Evolutionary conservation across 2,888 invertebrate species (phyloP), one percentile per base, ranked within the genome.

Genomic region (Colostygia pectinataria): DNA sequence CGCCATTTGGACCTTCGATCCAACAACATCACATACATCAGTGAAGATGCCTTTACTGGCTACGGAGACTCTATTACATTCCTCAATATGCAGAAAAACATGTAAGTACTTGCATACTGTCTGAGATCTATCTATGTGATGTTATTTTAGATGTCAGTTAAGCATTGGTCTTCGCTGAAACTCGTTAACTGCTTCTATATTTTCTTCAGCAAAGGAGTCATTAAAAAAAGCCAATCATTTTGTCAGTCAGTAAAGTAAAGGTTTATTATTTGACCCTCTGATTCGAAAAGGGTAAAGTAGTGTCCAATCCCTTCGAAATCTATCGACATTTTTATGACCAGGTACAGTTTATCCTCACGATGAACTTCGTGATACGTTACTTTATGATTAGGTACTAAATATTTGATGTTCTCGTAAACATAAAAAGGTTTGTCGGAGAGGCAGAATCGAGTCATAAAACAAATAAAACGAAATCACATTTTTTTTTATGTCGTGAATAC

Each of bases 1-100:
- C 93, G 97, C 6, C 96, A 97, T 74, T 91, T 98, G 62, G 97
- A 98, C 80, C 91, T 98, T 36, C 93, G 96, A 63, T 94, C 96
- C 28, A 98, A 98, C 81, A 97, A 97, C 80, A 97, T 98, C 62
- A 95, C 94, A 10, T 91, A 92, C 52, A 93, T 98, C 42, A 92
- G 93, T 18, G 97, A 97, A 64, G 97, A 97, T 70, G 96, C 97
- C 1, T 97, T 97, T 78, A 93, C 94, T 4, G 95, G 96, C 36
- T 98, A 95, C 70, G 97, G 97, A 14, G 96, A 96, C 77, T 96
- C 96, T 18, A 95, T 98, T 59, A 97, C 97, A n/a, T 97, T 97
- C 85, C 92, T 98, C 18, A 97, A 97, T 78, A 88, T 98, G 57
- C 97, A 97, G 73, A 97, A 97, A 80, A 97, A 97, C 79, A 94